Conservation (phyloP, 2,888 invertebrate genomes). For the Chymomyza caudatula region DNA sequence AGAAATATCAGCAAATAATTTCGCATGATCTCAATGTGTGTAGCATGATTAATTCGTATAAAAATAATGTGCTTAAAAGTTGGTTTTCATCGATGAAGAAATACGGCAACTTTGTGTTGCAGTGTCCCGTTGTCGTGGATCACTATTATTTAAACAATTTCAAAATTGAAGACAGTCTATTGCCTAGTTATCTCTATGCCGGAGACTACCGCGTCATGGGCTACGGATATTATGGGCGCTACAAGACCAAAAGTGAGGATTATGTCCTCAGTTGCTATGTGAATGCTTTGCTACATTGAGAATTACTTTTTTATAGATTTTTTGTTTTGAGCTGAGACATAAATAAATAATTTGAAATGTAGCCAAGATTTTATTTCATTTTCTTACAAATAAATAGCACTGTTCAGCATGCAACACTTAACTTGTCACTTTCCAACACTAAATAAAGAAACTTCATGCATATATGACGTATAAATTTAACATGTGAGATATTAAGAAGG, state of each 20-base stretch:
- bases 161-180: not conserved
- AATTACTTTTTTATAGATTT: no score
- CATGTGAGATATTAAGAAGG: no score
- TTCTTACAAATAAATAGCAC: no score
- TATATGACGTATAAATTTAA: no score
- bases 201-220: slow-evolving; percentile 24
- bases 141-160: slow-evolving; percentile 22
- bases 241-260: not conserved
- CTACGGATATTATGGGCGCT: slow-evolving; percentile 5
- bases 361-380: no score
- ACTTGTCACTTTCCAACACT: no score
- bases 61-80: slow-evolving; percentile 40
- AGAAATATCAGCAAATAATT: slow-evolving; percentile 52
- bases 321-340: no score
- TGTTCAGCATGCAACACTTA: no score
- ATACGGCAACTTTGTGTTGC: slow-evolving; percentile 34
- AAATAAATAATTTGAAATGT: no score
- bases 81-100: slow-evolving; percentile 44
- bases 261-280: not conserved
- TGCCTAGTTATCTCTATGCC: slow-evolving; percentile 24
- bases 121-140: slow-evolving; percentile 33
- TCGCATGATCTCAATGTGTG: slow-evolving; percentile 54
- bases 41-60: slow-evolving; percentile 39
- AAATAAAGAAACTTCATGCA: no score
- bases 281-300: not conserved